phyloP scores from a whole-genome alignment of 2,113 vertebrate genomes.

The Cephalopterus ornatus region DNA sequence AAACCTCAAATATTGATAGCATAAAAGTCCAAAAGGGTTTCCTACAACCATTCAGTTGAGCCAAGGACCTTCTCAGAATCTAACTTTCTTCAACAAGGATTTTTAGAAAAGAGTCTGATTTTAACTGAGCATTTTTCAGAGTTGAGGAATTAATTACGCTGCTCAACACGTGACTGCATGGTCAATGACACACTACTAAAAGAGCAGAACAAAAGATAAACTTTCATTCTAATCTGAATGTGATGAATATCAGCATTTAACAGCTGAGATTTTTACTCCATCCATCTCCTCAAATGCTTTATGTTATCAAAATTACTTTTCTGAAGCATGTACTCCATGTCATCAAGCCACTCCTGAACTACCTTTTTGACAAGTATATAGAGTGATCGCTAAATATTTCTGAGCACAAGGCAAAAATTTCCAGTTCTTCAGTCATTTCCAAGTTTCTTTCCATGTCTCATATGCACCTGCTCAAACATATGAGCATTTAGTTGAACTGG shows the following conservation, averaged over 20 bases:
- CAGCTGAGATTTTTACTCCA: background rate
- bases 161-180: background rate
- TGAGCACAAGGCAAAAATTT: background rate
- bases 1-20: background rate
- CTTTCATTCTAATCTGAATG: background rate
- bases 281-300: background rate
- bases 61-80: background rate
- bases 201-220: background rate
- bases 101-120: background rate
- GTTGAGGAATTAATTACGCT: background rate
- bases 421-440: background rate
- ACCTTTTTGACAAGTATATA: background rate
- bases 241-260: background rate
- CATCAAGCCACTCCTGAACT: background rate
- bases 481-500: background rate
- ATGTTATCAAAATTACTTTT: background rate
- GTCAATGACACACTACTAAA: background rate
- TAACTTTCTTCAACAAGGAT: background rate
- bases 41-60: background rate
- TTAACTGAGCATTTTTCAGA: background rate
- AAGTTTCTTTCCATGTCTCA: background rate
- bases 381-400: fast-evolving
- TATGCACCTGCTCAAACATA: background rate
- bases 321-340: background rate
- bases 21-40: background rate